Conservation (phyloP, 2,797 vertebrate species). For the Manis pentadactyla region DNA sequence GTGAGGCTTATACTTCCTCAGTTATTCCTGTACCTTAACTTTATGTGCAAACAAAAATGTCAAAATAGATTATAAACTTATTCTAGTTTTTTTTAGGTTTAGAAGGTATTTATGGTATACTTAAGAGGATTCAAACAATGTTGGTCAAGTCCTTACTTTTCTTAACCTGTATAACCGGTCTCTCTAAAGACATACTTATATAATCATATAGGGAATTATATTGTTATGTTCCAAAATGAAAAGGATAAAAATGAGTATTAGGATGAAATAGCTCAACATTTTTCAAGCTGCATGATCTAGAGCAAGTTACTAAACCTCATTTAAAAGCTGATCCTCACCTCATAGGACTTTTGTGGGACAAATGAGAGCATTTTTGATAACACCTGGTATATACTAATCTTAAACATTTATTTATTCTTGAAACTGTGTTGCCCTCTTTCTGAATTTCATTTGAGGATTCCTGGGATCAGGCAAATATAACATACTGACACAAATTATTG, state of each 20-base stretch:
- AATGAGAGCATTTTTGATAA: background rate
- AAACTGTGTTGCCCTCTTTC: background rate
- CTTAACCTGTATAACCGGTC: constrained; percentile 5
- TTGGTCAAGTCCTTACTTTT: constrained; percentile 16
- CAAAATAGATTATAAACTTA: background rate
- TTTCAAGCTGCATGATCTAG: background rate
- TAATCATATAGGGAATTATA: background rate
- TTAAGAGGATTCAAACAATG: background rate
- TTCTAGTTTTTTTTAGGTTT: background rate
- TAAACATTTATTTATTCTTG: constrained; percentile 14
- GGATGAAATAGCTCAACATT: background rate
- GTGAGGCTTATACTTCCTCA: background rate
- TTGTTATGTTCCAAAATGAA: constrained; percentile 18
- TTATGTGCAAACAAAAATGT: background rate
- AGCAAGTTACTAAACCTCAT: constrained; percentile 1
- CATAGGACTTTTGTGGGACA: constrained; percentile 7
- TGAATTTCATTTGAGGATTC: background rate
- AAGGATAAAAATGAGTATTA: constrained; percentile 25
- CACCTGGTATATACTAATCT: background rate
- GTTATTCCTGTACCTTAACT: background rate
- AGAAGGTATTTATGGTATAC: background rate
- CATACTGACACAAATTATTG: constrained; percentile 1
- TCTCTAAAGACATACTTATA: background rate
- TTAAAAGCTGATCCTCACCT: background rate
- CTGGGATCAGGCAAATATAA: constrained; percentile 1